phyloP scores from a whole-genome alignment of 2,113 vertebrate genomes.

The Pitta sordida region DNA sequence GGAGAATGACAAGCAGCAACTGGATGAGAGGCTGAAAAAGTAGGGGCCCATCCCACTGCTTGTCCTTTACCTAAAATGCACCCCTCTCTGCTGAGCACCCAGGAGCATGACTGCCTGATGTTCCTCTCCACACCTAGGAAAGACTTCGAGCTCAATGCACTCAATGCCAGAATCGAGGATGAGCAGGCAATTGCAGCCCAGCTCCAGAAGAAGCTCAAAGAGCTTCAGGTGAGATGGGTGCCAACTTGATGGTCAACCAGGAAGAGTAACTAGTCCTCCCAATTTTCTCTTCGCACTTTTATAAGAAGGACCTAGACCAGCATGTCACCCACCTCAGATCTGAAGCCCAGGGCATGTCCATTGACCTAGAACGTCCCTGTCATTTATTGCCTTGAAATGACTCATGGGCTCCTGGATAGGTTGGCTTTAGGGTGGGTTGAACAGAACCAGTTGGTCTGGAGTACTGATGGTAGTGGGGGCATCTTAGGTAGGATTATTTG shows the following conservation, averaged over 20 bases:
- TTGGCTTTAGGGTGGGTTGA: neutral
- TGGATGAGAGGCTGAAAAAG: constrained; percentile 79
- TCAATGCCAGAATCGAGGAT: constrained; percentile 61
- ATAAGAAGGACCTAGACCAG: neutral
- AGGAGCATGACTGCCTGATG: neutral
- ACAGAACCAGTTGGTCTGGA: neutral
- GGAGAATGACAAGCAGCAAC: constrained; percentile 80
- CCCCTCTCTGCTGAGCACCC: neutral
- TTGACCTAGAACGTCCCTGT: neutral
- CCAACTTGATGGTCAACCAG: neutral
- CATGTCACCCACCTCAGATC: neutral
- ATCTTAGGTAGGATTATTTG: neutral
- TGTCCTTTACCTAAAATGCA: neutral
- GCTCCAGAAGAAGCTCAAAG: constrained; percentile 89
- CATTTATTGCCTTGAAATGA: neutral
- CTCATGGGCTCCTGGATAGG: neutral
- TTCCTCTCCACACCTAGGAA: constrained; percentile 67
- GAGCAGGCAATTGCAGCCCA: constrained; percentile 81
- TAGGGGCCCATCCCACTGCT: neutral
- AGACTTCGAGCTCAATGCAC: constrained; percentile 63
- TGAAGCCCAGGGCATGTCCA: neutral
- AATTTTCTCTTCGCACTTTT: neutral
- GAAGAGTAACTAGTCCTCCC: neutral
- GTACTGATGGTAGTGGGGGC: neutral
- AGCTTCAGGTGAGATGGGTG: constrained; percentile 78